Evolutionary conservation across 2,888 invertebrate species (phyloP).

Genomic region (Rhagium mordax): DNA sequence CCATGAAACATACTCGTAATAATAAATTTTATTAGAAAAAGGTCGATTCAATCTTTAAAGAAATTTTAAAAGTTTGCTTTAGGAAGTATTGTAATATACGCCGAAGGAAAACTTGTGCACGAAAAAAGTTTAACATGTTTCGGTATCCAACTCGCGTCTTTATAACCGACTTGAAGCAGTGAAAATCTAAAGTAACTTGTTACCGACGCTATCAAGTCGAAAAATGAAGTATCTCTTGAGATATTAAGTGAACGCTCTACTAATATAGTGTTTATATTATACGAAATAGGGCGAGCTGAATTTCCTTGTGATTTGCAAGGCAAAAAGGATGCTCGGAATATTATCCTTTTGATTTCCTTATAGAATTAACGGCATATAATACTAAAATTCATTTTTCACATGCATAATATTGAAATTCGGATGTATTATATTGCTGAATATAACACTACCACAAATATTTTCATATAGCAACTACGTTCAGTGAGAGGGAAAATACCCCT

Average conservation of each 20-base stretch:
- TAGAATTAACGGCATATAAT: too few species aligned
- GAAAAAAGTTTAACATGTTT: neutral
- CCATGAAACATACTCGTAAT: conserved; percentile 11
- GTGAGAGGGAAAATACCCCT: too few species aligned
- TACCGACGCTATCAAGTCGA: neutral
- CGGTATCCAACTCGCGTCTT: neutral
- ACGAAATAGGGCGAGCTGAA: too few species aligned
- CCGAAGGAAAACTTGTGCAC: neutral
- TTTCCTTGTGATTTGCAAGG: too few species aligned
- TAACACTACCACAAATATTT: too few species aligned
- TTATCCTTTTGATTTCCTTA: too few species aligned
- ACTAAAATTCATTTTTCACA: too few species aligned
- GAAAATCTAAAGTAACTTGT: neutral
- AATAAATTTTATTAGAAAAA: neutral
- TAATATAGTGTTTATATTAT: too few species aligned
- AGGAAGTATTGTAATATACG: neutral
- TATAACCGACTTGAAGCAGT: neutral
- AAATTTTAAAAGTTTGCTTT: neutral
- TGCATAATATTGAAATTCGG: too few species aligned
- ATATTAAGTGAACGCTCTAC: neutral
- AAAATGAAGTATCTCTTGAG: neutral
- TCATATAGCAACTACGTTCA: too few species aligned
- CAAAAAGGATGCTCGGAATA: too few species aligned
- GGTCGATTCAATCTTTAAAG: neutral
- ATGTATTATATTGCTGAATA: too few species aligned